phyloP scores from a whole-genome alignment of 2,888 invertebrate species.

The Catocala nupta region DNA sequence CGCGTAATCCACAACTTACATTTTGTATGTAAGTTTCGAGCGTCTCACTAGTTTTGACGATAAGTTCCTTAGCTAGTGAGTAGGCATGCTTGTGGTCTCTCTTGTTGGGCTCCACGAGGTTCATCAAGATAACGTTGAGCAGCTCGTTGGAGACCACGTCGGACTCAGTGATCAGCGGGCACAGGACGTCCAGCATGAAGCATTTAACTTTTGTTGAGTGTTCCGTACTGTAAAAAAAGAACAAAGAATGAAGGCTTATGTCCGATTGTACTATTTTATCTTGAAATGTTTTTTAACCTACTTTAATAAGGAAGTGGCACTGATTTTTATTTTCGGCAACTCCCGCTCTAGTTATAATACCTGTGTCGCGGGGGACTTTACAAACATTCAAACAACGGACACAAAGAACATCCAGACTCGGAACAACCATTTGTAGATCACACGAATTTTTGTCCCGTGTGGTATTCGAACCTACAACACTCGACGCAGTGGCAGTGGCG shows the following conservation, averaged over 20 bases:
- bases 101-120: conserved; percentile 97
- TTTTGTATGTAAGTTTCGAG: conserved; percentile 98
- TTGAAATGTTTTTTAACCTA: no score
- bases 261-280: no score
- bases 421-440: no score
- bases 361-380: no score
- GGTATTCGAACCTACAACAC: no score
- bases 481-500: no score
- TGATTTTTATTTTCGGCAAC: no score
- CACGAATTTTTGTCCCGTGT: no score
- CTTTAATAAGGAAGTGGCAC: no score
- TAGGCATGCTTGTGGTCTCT: conserved; percentile 96
- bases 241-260: background rate
- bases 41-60: conserved; percentile 96
- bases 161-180: conserved; percentile 97
- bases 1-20: conserved; percentile 85
- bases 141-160: conserved; percentile 98
- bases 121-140: conserved; percentile 96
- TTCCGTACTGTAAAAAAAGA: conserved; percentile 90
- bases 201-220: conserved; percentile 98
- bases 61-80: conserved; percentile 95
- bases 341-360: no score
- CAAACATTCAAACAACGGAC: no score
- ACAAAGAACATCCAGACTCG: no score
- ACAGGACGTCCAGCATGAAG: conserved; percentile 98